A percentile compares a stretch with the other conserved stretches of the same genome.
These are phyloP conservation scores for Drosophila nr. medialis DNA, from an alignment of 2,888 invertebrate genomes.

Conservation along the genomic window DNA sequence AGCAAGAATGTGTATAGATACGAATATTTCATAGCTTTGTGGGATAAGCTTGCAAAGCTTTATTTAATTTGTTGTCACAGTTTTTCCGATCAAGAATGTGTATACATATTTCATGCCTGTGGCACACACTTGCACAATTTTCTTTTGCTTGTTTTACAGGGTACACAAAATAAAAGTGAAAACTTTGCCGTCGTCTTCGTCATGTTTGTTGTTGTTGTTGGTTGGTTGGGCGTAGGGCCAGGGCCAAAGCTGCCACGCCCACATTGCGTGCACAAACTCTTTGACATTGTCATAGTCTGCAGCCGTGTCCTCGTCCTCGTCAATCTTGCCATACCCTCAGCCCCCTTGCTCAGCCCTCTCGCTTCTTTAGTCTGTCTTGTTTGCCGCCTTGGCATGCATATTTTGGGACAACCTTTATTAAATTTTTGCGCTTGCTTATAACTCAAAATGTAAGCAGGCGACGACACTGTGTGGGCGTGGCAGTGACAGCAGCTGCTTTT, in stretches of 20 bases:
- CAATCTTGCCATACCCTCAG: constrained; percentile 13
- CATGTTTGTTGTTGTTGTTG: constrained; percentile 13
- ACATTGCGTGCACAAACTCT: constrained; percentile 79
- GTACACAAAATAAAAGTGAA: constrained; percentile 56
- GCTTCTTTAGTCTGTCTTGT: constrained; percentile 25
- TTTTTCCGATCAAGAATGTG: not conserved
- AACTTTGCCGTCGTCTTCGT: constrained; percentile 57
- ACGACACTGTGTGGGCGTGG: constrained; percentile 38
- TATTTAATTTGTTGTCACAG: not conserved
- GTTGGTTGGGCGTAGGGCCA: constrained; percentile 42
- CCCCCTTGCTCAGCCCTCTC: not conserved
- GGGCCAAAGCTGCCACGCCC: constrained; percentile 65
- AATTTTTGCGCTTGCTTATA: constrained; percentile 79
- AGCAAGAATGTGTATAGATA: not conserved
- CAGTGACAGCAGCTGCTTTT: constrained; percentile 10
- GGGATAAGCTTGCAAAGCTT: not conserved
- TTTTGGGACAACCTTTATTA: constrained; percentile 72
- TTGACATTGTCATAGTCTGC: constrained; percentile 78
- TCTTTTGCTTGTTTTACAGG: not conserved
- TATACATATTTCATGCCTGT: not conserved
- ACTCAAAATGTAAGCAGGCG: constrained; percentile 75
- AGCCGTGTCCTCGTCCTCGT: constrained; percentile 24
- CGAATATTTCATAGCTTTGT: not conserved
- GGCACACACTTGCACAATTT: not conserved
- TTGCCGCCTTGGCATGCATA: constrained; percentile 38